Conservation (phyloP, 2,888 invertebrate genomes). For the Acanthopleura granulata region DNA sequence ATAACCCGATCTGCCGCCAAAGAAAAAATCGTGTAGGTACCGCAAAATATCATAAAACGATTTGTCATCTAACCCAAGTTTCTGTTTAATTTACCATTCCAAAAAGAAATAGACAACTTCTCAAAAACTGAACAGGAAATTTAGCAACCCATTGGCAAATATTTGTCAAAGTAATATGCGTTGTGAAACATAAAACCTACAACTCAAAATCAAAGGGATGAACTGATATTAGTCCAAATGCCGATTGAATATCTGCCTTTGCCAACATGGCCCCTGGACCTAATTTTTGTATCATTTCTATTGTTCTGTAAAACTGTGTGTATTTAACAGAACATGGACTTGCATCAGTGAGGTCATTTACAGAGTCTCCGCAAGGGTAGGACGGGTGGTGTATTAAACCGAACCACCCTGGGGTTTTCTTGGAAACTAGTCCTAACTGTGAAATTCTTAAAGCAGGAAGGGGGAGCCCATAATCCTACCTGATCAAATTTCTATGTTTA, state of each 20-base stretch:
- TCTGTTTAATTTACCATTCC: not conserved
- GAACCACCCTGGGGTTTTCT: not conserved
- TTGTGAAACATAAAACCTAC: not conserved
- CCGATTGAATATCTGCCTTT: not conserved
- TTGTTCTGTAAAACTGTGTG: not conserved
- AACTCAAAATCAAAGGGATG: not conserved
- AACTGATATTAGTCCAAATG: not conserved
- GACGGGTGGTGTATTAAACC: not conserved
- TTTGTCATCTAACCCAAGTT: not conserved
- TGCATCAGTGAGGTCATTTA: not conserved
- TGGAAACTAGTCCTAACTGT: not conserved
- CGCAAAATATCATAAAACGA: not conserved
- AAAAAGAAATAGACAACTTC: constrained; percentile 14
- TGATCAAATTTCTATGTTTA: too few species aligned
- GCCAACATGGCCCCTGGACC: not conserved
- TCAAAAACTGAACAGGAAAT: constrained; percentile 15
- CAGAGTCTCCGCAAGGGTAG: not conserved
- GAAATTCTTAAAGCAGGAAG: not conserved
- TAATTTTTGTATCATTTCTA: not conserved
- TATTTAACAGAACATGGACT: not conserved
- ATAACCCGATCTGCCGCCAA: not conserved
- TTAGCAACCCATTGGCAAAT: constrained; percentile 22
- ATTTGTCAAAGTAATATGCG: constrained; percentile 16
- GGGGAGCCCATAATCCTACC: too few species aligned
- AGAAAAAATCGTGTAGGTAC: constrained; percentile 17